phyloP scores from a whole-genome alignment of 2,888 invertebrate genomes.

The Campopleginae sp. region DNA sequence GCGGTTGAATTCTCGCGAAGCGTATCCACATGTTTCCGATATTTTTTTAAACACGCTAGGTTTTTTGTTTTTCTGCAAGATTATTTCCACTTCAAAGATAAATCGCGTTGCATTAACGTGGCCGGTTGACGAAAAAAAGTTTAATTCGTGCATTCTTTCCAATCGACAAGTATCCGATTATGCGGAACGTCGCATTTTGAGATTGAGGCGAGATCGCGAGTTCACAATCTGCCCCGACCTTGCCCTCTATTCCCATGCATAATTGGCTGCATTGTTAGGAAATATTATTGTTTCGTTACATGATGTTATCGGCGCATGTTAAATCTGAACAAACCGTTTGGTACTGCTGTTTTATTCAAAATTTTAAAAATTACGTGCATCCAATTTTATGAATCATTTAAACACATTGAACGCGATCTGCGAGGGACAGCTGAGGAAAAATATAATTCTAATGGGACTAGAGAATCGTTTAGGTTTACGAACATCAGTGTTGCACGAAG shows the following conservation, averaged over 20 bases:
- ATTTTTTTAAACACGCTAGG: not conserved
- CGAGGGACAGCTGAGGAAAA: not conserved
- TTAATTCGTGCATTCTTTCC: conserved; percentile 31
- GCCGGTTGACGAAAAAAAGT: conserved; percentile 40
- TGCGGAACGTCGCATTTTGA: conserved; percentile 40
- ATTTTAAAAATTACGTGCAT: not conserved
- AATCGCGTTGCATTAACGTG: conserved; percentile 4
- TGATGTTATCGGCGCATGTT: not conserved
- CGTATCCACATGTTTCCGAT: not conserved
- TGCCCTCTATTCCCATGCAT: conserved; percentile 46
- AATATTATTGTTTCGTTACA: not conserved
- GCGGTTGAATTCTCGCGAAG: not conserved
- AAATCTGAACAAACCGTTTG: not conserved
- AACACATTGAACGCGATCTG: not conserved
- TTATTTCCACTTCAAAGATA: not conserved
- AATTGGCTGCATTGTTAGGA: conserved; percentile 11
- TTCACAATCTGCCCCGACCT: conserved; percentile 64
- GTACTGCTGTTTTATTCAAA: not conserved
- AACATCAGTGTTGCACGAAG: conserved; percentile 35
- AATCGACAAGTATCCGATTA: conserved; percentile 37
- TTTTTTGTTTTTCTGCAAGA: not conserved
- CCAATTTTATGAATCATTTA: not conserved
- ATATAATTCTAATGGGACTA: conserved; percentile 28
- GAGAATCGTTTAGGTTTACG: conserved; percentile 42
- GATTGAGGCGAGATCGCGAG: conserved; percentile 52